Conservation (phyloP, 2,113 vertebrate species). For the Crotalus helleri region DNA sequence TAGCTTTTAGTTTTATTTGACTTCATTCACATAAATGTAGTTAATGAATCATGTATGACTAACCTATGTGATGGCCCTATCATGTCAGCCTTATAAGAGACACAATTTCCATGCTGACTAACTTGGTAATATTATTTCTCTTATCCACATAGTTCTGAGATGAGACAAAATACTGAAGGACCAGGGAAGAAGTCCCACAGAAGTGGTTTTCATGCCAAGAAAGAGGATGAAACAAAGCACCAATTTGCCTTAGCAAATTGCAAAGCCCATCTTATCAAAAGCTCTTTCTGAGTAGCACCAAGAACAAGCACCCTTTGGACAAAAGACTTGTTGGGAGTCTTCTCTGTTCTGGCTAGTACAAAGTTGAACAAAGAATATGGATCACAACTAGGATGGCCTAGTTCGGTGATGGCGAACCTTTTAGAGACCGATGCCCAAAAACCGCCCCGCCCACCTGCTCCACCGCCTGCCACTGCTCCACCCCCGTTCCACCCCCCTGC, state of each 20-base stretch:
- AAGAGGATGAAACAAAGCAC: too few species aligned
- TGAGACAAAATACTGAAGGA: not conserved
- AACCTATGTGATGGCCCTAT: not conserved
- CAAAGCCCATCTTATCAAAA: rapidly evolving
- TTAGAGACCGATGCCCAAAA: too few species aligned
- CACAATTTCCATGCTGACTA: not conserved
- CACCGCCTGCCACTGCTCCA: too few species aligned
- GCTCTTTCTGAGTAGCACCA: not conserved
- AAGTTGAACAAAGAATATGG: too few species aligned
- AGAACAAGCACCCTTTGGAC: not conserved
- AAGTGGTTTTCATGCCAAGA: too few species aligned
- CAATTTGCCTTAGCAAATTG: not conserved
- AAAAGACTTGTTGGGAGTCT: not conserved
- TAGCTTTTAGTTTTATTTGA: not conserved
- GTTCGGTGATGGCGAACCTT: not conserved
- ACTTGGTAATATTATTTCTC: not conserved
- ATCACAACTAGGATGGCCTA: too few species aligned
- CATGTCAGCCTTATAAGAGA: not conserved
- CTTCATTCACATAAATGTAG: not conserved
- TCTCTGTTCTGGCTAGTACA: not conserved
- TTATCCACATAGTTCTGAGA: not conserved
- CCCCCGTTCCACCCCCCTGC: too few species aligned
- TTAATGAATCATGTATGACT: not conserved
- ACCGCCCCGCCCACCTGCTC: too few species aligned
- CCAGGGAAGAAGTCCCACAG: too few species aligned